Conservation (phyloP, 2,888 invertebrate genomes). For the Cephus rjabovi region DNA sequence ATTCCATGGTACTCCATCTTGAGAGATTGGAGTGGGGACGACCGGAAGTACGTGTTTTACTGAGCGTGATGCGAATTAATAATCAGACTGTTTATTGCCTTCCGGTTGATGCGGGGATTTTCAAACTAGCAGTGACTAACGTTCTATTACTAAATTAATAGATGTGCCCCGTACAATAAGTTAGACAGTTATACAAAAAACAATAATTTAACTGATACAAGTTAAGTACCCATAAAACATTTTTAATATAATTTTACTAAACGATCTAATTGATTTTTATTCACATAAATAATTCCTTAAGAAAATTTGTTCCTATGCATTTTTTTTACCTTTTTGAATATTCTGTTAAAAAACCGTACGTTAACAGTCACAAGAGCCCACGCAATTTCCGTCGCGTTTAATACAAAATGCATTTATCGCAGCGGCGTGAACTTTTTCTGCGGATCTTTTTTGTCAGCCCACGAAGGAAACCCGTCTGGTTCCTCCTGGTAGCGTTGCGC, state of each 20-base stretch:
- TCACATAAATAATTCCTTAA: not conserved
- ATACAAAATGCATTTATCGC: not conserved
- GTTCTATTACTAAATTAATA: not conserved
- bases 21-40: not conserved
- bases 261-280: no score
- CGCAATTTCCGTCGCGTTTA: not conserved
- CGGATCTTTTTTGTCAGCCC: not conserved
- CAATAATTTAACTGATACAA: not conserved
- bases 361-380: not conserved
- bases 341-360: constrained; percentile 1
- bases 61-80: constrained; percentile 40
- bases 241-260: no score
- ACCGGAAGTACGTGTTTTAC: constrained; percentile 38
- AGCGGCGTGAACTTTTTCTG: not conserved
- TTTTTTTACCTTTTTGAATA: not conserved
- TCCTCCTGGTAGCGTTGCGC: not conserved
- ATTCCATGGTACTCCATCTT: not conserved
- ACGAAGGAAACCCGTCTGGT: not conserved
- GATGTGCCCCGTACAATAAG: not conserved
- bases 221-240: no score
- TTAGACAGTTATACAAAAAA: not conserved
- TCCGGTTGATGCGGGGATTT: not conserved
- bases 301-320: not conserved
- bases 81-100: not conserved
- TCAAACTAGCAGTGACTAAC: not conserved